A percentile compares a stretch with the other conserved stretches of the same genome.
These are phyloP conservation scores for Lagocephalus sceleratus DNA, from an alignment of 2,797 vertebrate genomes.

Conservation along the genomic window DNA sequence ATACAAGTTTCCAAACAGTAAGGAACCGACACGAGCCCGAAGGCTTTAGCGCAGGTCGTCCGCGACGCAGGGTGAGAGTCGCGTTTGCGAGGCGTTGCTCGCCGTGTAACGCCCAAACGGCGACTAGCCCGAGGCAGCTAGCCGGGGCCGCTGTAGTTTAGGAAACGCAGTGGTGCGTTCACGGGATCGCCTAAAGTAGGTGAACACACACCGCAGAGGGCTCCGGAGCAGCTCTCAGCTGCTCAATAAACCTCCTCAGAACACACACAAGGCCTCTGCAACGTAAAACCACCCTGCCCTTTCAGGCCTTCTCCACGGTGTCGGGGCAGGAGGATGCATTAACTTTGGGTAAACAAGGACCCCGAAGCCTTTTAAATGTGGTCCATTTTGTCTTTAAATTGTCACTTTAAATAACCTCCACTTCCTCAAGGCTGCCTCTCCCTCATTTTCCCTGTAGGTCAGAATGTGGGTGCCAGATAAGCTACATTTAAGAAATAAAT, in stretches of 20 bases:
- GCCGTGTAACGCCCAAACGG: constrained; percentile 18
- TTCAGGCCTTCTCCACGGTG: background rate
- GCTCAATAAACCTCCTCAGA: background rate
- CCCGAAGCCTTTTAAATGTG: background rate
- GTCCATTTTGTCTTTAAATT: background rate
- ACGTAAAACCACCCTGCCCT: background rate
- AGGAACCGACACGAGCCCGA: constrained; percentile 36
- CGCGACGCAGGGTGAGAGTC: constrained; percentile 9
- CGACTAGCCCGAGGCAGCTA: constrained; percentile 44
- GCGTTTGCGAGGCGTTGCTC: constrained; percentile 23
- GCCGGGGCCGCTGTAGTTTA: constrained; percentile 51
- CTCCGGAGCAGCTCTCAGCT: background rate
- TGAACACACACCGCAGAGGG: constrained; percentile 4
- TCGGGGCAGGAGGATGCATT: background rate
- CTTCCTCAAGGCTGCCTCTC: background rate
- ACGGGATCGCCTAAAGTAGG: constrained; percentile 27
- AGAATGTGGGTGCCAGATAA: background rate
- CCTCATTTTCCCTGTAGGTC: background rate
- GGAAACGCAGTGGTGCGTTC: constrained; percentile 47
- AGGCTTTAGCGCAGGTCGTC: constrained; percentile 6
- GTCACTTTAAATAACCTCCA: background rate
- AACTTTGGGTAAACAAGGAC: background rate
- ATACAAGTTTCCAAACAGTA: constrained; percentile 59
- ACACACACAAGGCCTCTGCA: background rate
- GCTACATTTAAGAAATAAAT: no score